These are phyloP conservation scores for Bergia sp. DNA, from an alignment of 92 coral and sea anemone species.

Conservation along the genomic window DNA sequence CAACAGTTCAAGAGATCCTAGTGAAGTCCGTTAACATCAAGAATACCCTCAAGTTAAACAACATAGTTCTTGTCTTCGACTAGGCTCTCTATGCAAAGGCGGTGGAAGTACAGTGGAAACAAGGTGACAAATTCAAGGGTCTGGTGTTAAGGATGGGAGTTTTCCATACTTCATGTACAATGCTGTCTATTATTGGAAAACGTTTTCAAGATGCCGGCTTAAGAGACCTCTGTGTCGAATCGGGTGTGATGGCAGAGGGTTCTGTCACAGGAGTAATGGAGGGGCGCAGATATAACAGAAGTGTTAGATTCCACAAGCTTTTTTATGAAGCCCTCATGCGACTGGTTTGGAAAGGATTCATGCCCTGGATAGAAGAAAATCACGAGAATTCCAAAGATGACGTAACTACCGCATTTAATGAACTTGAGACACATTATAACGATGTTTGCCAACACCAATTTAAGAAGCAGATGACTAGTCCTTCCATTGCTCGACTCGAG, in stretches of 20 bases:
- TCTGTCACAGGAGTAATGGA: conserved; percentile 59
- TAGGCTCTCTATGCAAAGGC: conserved; percentile 58
- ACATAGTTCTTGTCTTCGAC: conserved; percentile 60
- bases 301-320: conserved; percentile 43
- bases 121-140: conserved; percentile 37
- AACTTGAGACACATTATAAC: background rate
- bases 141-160: conserved; percentile 57
- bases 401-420: background rate
- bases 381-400: conserved; percentile 22
- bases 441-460: conserved; percentile 13
- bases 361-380: conserved; percentile 24
- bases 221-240: conserved; percentile 53
- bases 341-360: conserved; percentile 37
- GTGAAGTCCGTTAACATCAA: conserved; percentile 55
- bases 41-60: conserved; percentile 47
- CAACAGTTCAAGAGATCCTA: conserved; percentile 56
- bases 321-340: conserved; percentile 29
- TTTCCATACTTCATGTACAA: conserved; percentile 51
- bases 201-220: conserved; percentile 60
- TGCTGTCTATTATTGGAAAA: conserved; percentile 54
- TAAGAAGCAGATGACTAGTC: conserved; percentile 15
- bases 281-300: conserved; percentile 55
- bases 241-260: conserved; percentile 67
- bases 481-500: background rate
- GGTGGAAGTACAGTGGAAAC: conserved; percentile 50